Evolutionary conservation across 2,113 vertebrate genomes (phyloP).

Genomic region (Menura novaehollandiae): DNA sequence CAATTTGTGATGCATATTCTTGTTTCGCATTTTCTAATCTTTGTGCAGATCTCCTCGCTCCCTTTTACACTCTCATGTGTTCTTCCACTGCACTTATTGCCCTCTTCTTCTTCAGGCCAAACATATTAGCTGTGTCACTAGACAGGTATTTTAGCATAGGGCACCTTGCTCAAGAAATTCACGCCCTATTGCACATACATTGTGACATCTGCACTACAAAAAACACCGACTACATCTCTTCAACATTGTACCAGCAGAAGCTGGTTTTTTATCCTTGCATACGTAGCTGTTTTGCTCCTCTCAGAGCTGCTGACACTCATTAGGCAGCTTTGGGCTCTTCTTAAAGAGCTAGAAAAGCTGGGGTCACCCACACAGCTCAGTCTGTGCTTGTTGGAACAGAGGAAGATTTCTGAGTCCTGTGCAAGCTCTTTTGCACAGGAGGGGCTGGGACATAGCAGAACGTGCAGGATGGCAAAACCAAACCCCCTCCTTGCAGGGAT

Average conservation of each 20-base stretch:
- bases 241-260: not conserved
- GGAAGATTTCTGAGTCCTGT: not conserved
- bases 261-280: not conserved
- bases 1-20: not conserved
- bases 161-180: not conserved
- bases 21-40: not conserved
- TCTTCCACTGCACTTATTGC: not conserved
- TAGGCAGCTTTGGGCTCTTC: not conserved
- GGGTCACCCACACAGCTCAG: not conserved
- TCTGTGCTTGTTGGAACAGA: not conserved
- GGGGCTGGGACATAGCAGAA: not conserved
- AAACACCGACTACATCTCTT: not conserved
- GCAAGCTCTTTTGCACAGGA: not conserved
- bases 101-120: not conserved
- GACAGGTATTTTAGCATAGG: not conserved
- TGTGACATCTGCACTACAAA: not conserved
- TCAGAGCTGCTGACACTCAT: not conserved
- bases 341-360: constrained; percentile 20
- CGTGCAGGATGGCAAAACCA: not conserved
- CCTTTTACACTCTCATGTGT: not conserved
- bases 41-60: not conserved
- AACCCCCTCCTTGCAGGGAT: not conserved
- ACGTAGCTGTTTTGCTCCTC: not conserved
- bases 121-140: not conserved
- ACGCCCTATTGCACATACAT: not conserved